Conservation (phyloP, 2,113 vertebrate genomes). For the Pluvialis apricaria region DNA sequence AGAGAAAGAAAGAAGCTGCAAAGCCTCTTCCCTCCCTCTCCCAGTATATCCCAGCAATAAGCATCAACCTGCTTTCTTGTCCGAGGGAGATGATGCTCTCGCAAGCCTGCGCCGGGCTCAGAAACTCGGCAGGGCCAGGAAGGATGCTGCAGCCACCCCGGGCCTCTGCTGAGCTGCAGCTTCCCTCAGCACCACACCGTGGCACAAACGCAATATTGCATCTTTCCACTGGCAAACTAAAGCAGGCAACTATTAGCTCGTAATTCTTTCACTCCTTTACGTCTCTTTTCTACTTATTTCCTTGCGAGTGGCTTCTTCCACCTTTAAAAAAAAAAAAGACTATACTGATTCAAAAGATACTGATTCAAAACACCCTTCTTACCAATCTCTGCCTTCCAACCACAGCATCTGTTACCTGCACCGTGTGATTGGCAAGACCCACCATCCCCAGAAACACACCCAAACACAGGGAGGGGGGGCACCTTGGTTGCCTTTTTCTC, state of each 20-base stretch:
- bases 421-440: not conserved
- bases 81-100: not conserved
- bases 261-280: fast-evolving
- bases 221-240: fast-evolving
- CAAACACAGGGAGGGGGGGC: not conserved
- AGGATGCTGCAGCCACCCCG: not conserved
- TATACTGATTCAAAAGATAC: not conserved
- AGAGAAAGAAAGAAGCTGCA: not conserved
- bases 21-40: not conserved
- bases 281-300: not conserved
- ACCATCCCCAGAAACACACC: not conserved
- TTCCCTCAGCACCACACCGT: not conserved
- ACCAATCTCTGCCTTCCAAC: not conserved
- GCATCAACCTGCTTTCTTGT: not conserved
- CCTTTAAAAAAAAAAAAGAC: too few species aligned
- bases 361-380: not conserved
- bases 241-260: fast-evolving
- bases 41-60: not conserved
- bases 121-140: not conserved
- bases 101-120: fast-evolving
- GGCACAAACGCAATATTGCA: not conserved
- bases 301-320: not conserved
- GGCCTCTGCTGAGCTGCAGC: not conserved
- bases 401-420: not conserved
- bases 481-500: not conserved